These are phyloP conservation scores for Cenopis cana DNA, from an alignment of 2,888 invertebrate genomes.

Conservation along the genomic window DNA sequence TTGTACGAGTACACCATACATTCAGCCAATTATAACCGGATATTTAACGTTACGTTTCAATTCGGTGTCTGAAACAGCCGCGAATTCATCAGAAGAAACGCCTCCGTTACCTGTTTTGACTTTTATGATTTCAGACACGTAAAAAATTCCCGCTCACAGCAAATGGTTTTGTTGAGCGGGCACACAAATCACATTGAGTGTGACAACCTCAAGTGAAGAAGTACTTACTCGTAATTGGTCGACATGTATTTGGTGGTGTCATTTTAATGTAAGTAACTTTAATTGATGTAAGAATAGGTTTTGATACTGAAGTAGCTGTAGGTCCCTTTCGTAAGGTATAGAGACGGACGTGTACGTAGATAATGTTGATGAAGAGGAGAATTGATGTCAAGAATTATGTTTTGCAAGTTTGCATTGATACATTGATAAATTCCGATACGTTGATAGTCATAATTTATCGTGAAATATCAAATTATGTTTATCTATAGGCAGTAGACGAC, in stretches of 20 bases:
- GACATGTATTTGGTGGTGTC: slow-evolving; percentile 17
- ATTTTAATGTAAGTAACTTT: neutral
- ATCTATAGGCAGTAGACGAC: too few relatives aligned
- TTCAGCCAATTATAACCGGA: slow-evolving; percentile 2
- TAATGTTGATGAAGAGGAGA: neutral
- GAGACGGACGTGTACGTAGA: neutral
- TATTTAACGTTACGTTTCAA: slow-evolving; percentile 26
- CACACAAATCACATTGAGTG: slow-evolving; percentile 33
- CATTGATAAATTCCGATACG: too few relatives aligned
- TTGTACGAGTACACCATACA: neutral
- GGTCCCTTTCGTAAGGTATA: too few relatives aligned
- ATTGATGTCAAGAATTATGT: neutral
- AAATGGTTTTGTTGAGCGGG: slow-evolving; percentile 1
- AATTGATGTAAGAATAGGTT: neutral
- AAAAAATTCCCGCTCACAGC: slow-evolving; percentile 24
- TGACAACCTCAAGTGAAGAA: slow-evolving; percentile 20
- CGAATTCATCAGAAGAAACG: slow-evolving; percentile 18
- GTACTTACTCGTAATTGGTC: slow-evolving; percentile 35
- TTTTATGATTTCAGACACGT: slow-evolving; percentile 35
- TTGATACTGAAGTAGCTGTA: neutral
- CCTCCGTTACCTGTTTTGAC: slow-evolving; percentile 20
- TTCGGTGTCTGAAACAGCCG: slow-evolving; percentile 11
- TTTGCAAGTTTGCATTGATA: too few relatives aligned
- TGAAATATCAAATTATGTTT: too few relatives aligned
- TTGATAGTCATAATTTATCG: too few relatives aligned